Evolutionary conservation across 1,140 invertebrate genomes (phyloP).

Genomic region (Batillaria attramentaria): DNA sequence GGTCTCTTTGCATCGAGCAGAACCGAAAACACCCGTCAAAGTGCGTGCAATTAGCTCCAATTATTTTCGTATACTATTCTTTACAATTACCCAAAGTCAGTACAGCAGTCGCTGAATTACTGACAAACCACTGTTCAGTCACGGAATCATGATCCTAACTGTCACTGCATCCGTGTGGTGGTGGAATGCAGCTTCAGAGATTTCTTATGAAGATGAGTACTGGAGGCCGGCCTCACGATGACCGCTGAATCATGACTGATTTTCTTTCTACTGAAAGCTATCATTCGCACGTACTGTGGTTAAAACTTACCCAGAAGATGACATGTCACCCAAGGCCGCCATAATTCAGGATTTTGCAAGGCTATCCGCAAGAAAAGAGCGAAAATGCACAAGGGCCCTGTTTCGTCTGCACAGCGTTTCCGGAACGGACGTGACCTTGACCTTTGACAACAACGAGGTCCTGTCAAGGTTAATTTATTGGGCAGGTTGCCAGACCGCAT

Average conservation of each 20-base stretch:
- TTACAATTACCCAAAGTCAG: too few species aligned
- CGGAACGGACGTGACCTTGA: not conserved
- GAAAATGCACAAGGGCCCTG: not conserved
- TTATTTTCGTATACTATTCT: too few species aligned
- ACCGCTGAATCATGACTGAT: too few species aligned
- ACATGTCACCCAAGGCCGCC: not conserved
- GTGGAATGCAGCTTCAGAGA: not conserved
- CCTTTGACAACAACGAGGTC: not conserved
- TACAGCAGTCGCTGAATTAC: too few species aligned
- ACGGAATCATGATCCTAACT: not conserved
- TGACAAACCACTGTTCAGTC: too few species aligned
- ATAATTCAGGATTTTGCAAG: not conserved
- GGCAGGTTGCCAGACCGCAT: not conserved
- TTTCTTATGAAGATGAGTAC: not conserved
- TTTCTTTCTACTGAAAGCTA: not conserved
- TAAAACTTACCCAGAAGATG: slow-evolving; percentile 7
- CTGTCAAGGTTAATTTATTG: slow-evolving; percentile 10
- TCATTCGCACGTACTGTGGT: not conserved
- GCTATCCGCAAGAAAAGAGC: not conserved
- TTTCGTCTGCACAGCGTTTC: not conserved
- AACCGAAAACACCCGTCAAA: too few species aligned
- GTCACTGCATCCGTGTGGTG: not conserved
- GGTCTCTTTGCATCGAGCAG: too few species aligned
- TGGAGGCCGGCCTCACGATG: not conserved
- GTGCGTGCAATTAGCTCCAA: too few species aligned